A percentile compares a stretch with the other conserved stretches of the same genome.
These are phyloP conservation scores for Steinernema scapterisci DNA, from an alignment of 2,888 invertebrate genomes.

Conservation along the genomic window DNA sequence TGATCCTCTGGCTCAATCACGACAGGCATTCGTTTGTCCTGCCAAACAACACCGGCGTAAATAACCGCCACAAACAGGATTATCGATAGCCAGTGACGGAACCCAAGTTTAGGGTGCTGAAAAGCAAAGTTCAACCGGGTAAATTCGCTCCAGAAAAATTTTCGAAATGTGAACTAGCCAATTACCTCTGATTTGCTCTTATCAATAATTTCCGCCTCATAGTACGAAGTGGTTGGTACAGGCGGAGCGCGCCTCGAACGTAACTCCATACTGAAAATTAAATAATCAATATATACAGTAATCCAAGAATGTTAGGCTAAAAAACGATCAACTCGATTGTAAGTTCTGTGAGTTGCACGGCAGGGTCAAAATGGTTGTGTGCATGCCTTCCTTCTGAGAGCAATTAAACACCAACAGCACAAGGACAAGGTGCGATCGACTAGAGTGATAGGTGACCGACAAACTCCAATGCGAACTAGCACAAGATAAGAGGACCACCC, in stretches of 20 bases:
- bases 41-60: constrained; percentile 59
- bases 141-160: no score
- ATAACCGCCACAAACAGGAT: constrained; percentile 52
- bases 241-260: constrained; percentile 3
- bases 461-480: neutral
- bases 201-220: no score
- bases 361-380: no score
- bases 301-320: no score
- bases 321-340: neutral
- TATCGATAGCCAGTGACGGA: constrained; percentile 63
- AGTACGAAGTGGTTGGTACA: neutral
- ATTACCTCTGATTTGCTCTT: no score
- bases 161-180: no score
- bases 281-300: no score
- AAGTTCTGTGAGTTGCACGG: neutral
- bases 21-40: constrained; percentile 52
- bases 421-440: neutral
- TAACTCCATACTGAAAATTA: constrained; percentile 15
- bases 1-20: constrained; percentile 41
- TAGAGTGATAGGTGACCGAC: neutral
- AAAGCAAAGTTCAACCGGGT: neutral
- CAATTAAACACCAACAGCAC: no score
- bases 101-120: constrained; percentile 52
- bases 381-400: no score
- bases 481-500: constrained; percentile 25